Evolutionary conservation across 2,888 invertebrate genomes (phyloP).

Genomic region (Polydrusus tereticollis): DNA sequence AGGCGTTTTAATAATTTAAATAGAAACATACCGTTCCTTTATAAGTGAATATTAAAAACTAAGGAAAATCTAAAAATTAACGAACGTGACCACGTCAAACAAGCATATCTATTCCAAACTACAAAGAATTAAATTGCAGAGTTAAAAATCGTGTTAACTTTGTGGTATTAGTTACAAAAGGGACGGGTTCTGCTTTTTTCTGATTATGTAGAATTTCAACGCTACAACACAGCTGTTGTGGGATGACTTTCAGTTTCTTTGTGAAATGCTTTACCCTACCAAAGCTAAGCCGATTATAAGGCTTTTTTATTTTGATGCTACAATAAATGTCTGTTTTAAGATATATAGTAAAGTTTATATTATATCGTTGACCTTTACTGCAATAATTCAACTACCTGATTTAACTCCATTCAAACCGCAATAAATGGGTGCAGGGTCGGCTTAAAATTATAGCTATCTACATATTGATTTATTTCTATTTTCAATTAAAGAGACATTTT

Average conservation of each 20-base stretch:
- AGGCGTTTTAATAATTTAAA: no score
- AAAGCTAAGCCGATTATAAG: no score
- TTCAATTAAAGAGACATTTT: no score
- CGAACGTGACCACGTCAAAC: constrained; percentile 2
- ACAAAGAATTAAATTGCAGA: constrained; percentile 12
- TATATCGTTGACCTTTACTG: no score
- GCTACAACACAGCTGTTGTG: constrained; percentile 14
- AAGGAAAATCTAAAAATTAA: constrained; percentile 4
- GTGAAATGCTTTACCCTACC: constrained; percentile 17
- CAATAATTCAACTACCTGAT: no score
- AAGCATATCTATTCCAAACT: constrained; percentile 1
- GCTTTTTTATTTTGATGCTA: no score
- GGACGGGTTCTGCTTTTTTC: constrained; percentile 21
- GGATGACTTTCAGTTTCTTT: constrained; percentile 27
- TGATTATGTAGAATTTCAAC: constrained; percentile 22
- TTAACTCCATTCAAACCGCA: no score
- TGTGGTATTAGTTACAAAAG: constrained; percentile 20
- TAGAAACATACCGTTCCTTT: background rate
- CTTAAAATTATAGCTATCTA: no score
- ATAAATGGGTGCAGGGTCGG: no score
- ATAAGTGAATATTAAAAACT: background rate
- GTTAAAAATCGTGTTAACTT: constrained; percentile 15
- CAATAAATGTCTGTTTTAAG: no score
- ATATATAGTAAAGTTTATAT: no score
- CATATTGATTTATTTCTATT: no score